Percentiles rank a stretch among this genome's conserved stretches.
Evolutionary conservation across 2,113 vertebrate genomes (phyloP).

Genomic region (Oceanites oceanicus): DNA sequence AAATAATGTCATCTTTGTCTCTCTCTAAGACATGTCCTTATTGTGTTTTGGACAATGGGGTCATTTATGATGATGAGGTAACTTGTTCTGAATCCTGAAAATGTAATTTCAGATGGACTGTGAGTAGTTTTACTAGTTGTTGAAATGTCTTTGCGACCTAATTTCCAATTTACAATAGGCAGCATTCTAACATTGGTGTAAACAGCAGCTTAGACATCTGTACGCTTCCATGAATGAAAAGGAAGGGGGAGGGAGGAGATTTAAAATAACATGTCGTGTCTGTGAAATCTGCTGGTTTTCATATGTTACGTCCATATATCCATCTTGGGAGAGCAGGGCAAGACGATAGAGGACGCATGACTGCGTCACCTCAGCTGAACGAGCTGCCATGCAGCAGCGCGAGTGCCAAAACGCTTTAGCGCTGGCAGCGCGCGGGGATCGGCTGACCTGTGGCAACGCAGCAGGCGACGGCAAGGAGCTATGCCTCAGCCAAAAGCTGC

Average conservation of each 20-base stretch:
- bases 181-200: not conserved
- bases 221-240: not conserved
- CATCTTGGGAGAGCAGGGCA: not conserved
- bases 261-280: not conserved
- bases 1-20: slow-evolving; percentile 50
- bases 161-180: not conserved
- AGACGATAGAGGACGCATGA: rapidly evolving
- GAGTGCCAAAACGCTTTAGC: rapidly evolving
- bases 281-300: not conserved
- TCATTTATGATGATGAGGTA: slow-evolving; percentile 57
- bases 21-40: slow-evolving; percentile 42
- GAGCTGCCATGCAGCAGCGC: rapidly evolving
- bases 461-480: not conserved
- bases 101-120: slow-evolving; percentile 45
- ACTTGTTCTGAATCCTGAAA: slow-evolving; percentile 50
- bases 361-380: not conserved
- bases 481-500: not conserved
- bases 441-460: not conserved
- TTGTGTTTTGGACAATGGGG: slow-evolving; percentile 56
- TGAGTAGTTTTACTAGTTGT: slow-evolving; percentile 12
- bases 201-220: slow-evolving; percentile 15
- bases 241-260: not conserved
- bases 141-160: slow-evolving; percentile 6
- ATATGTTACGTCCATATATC: rapidly evolving
- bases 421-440: rapidly evolving